phyloP scores from a whole-genome alignment of 2,113 vertebrate genomes.

The Eurystomus gularis region DNA sequence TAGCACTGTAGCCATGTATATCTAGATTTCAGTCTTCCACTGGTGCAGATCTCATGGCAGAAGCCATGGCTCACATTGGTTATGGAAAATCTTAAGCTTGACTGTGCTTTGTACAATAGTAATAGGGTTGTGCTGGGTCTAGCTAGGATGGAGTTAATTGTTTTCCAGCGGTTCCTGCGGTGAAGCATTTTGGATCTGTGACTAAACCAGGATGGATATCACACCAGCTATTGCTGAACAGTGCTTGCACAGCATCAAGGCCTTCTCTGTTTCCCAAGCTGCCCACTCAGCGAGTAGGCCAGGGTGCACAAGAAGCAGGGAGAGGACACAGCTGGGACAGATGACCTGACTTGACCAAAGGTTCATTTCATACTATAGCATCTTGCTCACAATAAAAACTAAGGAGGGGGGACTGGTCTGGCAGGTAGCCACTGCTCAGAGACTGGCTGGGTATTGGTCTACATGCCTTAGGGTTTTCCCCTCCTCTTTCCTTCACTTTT shows the following conservation, averaged over 20 bases:
- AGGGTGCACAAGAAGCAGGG: neutral
- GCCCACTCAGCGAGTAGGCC: neutral
- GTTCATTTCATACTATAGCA: neutral
- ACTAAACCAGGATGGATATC: neutral
- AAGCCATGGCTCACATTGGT: neutral
- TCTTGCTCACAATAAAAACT: neutral
- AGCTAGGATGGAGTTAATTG: neutral
- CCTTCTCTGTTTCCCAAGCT: neutral
- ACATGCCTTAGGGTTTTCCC: neutral
- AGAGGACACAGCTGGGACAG: neutral
- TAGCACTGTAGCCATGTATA: neutral
- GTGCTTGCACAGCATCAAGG: neutral
- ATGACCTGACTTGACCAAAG: neutral
- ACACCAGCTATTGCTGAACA: neutral
- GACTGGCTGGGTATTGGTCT: neutral
- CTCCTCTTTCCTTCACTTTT: neutral
- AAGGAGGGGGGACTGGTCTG: neutral
- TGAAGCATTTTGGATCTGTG: neutral
- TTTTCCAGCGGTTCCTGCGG: neutral
- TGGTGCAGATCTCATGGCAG: neutral
- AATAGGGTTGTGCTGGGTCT: neutral
- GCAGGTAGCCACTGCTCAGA: neutral
- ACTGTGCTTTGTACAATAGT: neutral
- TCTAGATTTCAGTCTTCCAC: neutral
- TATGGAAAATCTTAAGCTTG: neutral